Conservation (phyloP, 2,888 invertebrate species). For the Mythimna ferrago region DNA sequence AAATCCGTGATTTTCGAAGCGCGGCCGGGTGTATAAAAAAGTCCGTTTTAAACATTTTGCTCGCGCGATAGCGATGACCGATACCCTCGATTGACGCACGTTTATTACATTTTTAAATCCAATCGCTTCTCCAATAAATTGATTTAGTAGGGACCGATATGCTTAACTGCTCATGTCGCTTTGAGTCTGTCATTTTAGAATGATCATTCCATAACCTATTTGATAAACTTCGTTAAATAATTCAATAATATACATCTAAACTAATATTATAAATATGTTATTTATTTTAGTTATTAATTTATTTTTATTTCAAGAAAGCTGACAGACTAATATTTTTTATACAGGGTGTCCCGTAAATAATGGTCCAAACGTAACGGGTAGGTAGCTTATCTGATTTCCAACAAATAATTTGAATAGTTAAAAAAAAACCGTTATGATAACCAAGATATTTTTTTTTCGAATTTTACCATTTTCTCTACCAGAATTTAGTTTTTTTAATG, state of each 20-base stretch:
- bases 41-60: constrained; percentile 29
- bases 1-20: constrained; percentile 18
- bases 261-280: too few relatives aligned
- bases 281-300: too few relatives aligned
- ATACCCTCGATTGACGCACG: constrained; percentile 22
- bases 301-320: too few relatives aligned
- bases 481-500: too few relatives aligned
- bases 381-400: too few relatives aligned
- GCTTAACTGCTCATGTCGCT: not conserved
- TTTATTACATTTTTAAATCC: constrained; percentile 40
- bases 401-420: too few relatives aligned
- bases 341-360: too few relatives aligned
- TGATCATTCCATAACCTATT: not conserved
- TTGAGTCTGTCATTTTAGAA: not conserved
- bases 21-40: constrained; percentile 11
- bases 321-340: too few relatives aligned
- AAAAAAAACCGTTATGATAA: too few relatives aligned
- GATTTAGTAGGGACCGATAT: not conserved
- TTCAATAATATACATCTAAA: not conserved
- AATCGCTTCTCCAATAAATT: constrained; percentile 32
- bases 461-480: too few relatives aligned
- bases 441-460: too few relatives aligned
- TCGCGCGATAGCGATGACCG: constrained; percentile 3
- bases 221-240: not conserved
- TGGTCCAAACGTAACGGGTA: too few relatives aligned